Conservation (phyloP, 2,797 vertebrate species). For the Spheniscus humboldti region DNA sequence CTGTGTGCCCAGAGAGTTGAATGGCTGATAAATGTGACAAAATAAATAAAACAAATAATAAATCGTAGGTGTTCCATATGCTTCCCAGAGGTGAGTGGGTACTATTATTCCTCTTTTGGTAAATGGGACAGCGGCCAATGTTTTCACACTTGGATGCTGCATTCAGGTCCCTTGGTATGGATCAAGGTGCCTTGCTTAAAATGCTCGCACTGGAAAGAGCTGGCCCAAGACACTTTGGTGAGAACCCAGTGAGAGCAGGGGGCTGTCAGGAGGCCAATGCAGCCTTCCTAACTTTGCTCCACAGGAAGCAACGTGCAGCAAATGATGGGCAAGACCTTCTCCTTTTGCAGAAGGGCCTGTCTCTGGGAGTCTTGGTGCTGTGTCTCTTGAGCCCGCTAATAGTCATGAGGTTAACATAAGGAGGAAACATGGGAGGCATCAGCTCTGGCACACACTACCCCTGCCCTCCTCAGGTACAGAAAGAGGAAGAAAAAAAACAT, state of each 20-base stretch:
- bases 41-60: slow-evolving; percentile 62
- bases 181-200: neutral
- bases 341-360: neutral
- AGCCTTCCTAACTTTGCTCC: neutral
- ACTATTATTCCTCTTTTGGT: slow-evolving; percentile 12
- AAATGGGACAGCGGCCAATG: neutral
- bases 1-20: slow-evolving; percentile 10
- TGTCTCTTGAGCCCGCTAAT: neutral
- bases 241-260: neutral
- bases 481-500: neutral
- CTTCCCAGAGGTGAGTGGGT: slow-evolving; percentile 17
- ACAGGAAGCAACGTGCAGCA: neutral
- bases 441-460: neutral
- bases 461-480: neutral
- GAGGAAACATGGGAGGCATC: neutral
- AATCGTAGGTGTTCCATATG: neutral
- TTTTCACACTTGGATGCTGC: slow-evolving; percentile 9
- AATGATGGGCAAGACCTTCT: neutral
- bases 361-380: neutral
- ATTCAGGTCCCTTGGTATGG: neutral
- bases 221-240: neutral
- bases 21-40: slow-evolving; percentile 55
- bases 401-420: neutral
- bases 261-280: neutral
- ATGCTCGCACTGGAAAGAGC: neutral